Evolutionary conservation across 2,888 invertebrate genomes (phyloP), one percentile per base, ranked within the genome.

Genomic region (Pterobdella sp.): DNA sequence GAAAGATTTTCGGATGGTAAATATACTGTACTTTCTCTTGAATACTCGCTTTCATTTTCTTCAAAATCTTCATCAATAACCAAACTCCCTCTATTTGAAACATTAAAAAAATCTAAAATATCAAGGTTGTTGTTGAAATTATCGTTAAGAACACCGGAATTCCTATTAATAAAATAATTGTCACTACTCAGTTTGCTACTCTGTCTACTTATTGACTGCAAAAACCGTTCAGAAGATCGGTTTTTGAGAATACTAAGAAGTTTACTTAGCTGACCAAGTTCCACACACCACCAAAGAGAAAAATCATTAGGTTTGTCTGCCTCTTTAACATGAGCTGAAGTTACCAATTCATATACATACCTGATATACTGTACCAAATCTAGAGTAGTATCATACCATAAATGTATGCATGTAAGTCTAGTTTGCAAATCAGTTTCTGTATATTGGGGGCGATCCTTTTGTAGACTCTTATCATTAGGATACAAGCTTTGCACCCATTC

Each of bases 361-460:
- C 90, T 86, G 7, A 65, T 56, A 26, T 56, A 56, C 60, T 22
- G 4, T 26, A 56, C 88, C 83, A 93, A 89, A 83, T 92, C 91
- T 78, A 88, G 88, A 0, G 91, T 91, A 82, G 91, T 90, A 84
- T 94, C 95, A 83, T 90, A 91, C 94, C 94, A 95, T 1, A 93
- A 86, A 80, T 91, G 92, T 88, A 94, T 89, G 18, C 92, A 90
- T 84, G 90, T 89, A 14, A 90, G 87, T 79, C 89, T 85, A 71
- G 87, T 87, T 36, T 87, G 87, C 79, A 92, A 90, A 73, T 86
- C 86, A 0, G 86, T 82, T 74, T 88, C 88, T 75, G 86, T 88
- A 76, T 90, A 88, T 26, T 89, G 85, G 22, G 90, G 89, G 85
- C 90, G 90, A 75, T 90, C 88, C 4, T 84, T 85, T 0, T 88